Conservation (phyloP, 2,888 invertebrate species). For the Metopia argyrocephala region DNA sequence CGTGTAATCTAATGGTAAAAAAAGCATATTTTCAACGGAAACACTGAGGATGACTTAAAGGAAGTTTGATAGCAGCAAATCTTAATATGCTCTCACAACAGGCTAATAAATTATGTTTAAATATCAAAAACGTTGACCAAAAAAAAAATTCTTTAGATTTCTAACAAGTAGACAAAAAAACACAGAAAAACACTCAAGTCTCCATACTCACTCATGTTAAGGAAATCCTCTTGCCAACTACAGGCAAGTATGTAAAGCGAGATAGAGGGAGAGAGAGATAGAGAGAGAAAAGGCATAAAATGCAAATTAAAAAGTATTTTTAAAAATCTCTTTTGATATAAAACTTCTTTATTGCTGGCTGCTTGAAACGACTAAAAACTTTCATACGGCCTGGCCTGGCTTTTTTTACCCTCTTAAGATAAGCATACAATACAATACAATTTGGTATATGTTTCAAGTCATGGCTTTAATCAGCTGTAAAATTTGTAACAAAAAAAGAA, state of each 20-base stretch:
- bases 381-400: background rate
- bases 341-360: background rate
- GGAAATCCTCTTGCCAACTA: constrained; percentile 40
- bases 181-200: background rate
- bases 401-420: background rate
- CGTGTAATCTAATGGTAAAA: too few species aligned
- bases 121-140: constrained; percentile 36
- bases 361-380: background rate
- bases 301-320: constrained; percentile 26
- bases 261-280: background rate
- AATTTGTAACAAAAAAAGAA: background rate
- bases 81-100: constrained; percentile 67
- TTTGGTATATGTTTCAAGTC: constrained; percentile 26
- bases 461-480: constrained; percentile 56
- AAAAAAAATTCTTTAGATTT: constrained; percentile 3
- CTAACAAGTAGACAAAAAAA: background rate
- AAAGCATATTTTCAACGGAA: constrained; percentile 54
- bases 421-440: background rate
- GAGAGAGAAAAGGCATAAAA: constrained; percentile 21
- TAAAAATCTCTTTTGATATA: constrained; percentile 12
- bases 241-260: constrained; percentile 5
- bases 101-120: background rate
- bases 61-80: constrained; percentile 55
- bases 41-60: constrained; percentile 54
- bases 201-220: background rate